phyloP scores from a whole-genome alignment of 2,113 vertebrate species.

The Triplophysa siluroides region DNA sequence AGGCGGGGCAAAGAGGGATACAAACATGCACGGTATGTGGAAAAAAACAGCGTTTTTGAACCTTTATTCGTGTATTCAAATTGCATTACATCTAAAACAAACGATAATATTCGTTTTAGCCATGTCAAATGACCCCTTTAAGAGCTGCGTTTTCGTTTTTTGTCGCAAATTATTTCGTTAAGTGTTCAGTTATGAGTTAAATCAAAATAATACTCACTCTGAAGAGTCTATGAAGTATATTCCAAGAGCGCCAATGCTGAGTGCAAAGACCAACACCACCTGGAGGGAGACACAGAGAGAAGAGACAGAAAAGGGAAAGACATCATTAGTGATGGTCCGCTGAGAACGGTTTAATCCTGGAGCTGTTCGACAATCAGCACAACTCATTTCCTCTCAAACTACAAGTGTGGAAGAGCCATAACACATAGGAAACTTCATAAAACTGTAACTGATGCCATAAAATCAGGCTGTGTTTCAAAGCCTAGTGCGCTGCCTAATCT shows the following conservation, averaged over 20 bases:
- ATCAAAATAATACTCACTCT: constrained; percentile 75
- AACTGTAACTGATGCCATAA: background rate
- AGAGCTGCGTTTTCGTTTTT: constrained; percentile 2
- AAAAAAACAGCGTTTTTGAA: too few relatives aligned
- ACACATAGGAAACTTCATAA: background rate
- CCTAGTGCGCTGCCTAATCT: background rate
- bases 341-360: constrained; percentile 42
- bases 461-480: background rate
- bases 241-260: constrained; percentile 99
- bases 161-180: constrained; percentile 8
- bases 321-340: constrained; percentile 28
- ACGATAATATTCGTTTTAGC: too few relatives aligned
- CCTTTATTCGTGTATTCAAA: too few relatives aligned
- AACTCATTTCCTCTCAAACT: background rate
- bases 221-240: constrained; percentile 99
- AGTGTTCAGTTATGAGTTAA: constrained; percentile 15
- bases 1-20: too few relatives aligned
- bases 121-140: background rate
- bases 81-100: too few relatives aligned
- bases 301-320: constrained; percentile 32
- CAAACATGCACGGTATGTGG: too few relatives aligned
- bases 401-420: background rate
- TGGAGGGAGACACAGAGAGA: constrained; percentile 67
- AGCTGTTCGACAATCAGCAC: constrained; percentile 12
- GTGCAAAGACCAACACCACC: constrained; percentile 99